Conservation (phyloP, 1,140 invertebrate genomes). For the Drosophila melanogaster region Release_6_plus_ISO1_MT NT_037436.4:16626001-16626500, state of each 20-base stretch:
- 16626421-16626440: slow-evolving; percentile 68
- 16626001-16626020: not conserved
- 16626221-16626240: slow-evolving; percentile 57
- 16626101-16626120: slow-evolving; percentile 7
- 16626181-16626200: slow-evolving; percentile 11
- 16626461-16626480: slow-evolving; percentile 82
- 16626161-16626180: slow-evolving; percentile 18
- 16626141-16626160: slow-evolving; percentile 27
- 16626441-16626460: slow-evolving; percentile 72
- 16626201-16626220: slow-evolving; percentile 46
- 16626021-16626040: slow-evolving; percentile 14
- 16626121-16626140: slow-evolving; percentile 7
- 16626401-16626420: slow-evolving; percentile 56
- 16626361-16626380: slow-evolving; percentile 44
- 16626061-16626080: slow-evolving; percentile 22
- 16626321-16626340: slow-evolving; percentile 79
- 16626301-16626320: slow-evolving; percentile 85
- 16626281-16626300: slow-evolving; percentile 84
- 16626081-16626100: not conserved
- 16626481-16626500: slow-evolving; percentile 77
- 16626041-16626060: not conserved
- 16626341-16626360: slow-evolving; percentile 50
- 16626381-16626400: slow-evolving; percentile 48
- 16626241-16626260: slow-evolving; percentile 61
- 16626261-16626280: slow-evolving; percentile 84